Conservation (phyloP, 2,797 vertebrate species). For the Cirrhinus molitorella region DNA sequence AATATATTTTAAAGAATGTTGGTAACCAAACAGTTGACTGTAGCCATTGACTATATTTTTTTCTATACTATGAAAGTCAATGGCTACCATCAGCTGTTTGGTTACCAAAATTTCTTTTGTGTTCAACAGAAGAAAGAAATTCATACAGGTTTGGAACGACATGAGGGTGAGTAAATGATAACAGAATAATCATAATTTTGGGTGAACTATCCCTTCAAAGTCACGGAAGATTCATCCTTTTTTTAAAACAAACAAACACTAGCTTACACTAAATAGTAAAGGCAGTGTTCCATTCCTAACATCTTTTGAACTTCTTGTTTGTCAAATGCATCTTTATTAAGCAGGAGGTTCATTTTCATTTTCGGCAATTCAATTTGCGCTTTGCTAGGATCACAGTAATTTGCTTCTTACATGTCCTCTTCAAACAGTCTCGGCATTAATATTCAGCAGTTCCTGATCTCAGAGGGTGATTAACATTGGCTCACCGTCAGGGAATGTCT, state of each 20-base stretch:
- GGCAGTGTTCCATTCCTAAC: background rate
- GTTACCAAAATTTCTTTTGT: background rate
- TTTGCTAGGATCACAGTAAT: conserved; percentile 44
- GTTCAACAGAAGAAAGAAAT: background rate
- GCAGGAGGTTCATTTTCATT: conserved; percentile 15
- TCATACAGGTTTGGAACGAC: background rate
- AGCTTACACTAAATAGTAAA: background rate
- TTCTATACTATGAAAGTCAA: background rate
- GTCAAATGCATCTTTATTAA: background rate
- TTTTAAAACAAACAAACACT: too few relatives aligned
- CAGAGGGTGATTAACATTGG: conserved; percentile 23
- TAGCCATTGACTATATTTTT: too few relatives aligned
- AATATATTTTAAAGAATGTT: background rate
- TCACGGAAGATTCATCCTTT: too few relatives aligned
- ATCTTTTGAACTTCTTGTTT: conserved; percentile 19
- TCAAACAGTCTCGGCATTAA: conserved; percentile 29
- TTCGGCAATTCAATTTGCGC: conserved; percentile 12
- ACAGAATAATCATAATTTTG: too few relatives aligned
- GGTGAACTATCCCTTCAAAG: too few relatives aligned
- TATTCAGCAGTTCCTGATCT: conserved; percentile 4
- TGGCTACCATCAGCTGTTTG: background rate
- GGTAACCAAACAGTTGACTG: background rate
- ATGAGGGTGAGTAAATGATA: background rate
- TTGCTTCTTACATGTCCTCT: conserved; percentile 19
- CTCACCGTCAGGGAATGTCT: conserved; percentile 21